Conservation (phyloP, 2,888 invertebrate species). For the Napeogenes sylphis region DNA sequence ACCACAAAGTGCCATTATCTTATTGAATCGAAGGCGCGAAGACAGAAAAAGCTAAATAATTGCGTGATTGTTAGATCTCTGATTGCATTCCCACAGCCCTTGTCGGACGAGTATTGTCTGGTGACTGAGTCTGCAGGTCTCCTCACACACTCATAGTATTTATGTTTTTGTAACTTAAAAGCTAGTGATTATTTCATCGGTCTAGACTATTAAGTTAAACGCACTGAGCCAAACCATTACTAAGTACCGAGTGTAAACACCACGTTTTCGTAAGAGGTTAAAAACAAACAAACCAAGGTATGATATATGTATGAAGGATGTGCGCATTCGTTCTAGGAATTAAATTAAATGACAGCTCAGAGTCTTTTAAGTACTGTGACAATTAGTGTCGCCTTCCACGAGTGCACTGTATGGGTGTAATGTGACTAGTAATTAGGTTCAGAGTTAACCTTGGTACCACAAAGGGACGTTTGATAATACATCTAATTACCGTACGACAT, state of each 20-base stretch:
- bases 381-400: not conserved
- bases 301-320: not conserved
- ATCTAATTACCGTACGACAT: conserved; percentile 16
- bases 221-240: too few species aligned
- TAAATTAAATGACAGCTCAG: conserved; percentile 15
- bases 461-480: conserved; percentile 11
- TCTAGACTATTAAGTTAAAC: too few species aligned
- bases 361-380: not conserved
- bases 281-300: not conserved
- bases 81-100: conserved; percentile 3
- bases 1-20: not conserved
- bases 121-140: not conserved
- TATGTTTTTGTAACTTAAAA: too few species aligned
- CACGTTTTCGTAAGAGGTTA: not conserved
- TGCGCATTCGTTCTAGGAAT: conserved; percentile 11
- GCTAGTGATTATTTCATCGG: too few species aligned
- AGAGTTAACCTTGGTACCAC: conserved; percentile 13
- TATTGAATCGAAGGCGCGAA: not conserved
- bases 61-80: not conserved
- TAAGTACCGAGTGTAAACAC: too few species aligned
- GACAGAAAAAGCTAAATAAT: not conserved
- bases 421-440: not conserved
- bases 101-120: not conserved
- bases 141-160: too few species aligned
- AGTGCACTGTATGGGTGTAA: not conserved